These are phyloP conservation scores for Solenodon paradoxus DNA, from an alignment of 2,113 vertebrate genomes.

Conservation along the genomic window DNA sequence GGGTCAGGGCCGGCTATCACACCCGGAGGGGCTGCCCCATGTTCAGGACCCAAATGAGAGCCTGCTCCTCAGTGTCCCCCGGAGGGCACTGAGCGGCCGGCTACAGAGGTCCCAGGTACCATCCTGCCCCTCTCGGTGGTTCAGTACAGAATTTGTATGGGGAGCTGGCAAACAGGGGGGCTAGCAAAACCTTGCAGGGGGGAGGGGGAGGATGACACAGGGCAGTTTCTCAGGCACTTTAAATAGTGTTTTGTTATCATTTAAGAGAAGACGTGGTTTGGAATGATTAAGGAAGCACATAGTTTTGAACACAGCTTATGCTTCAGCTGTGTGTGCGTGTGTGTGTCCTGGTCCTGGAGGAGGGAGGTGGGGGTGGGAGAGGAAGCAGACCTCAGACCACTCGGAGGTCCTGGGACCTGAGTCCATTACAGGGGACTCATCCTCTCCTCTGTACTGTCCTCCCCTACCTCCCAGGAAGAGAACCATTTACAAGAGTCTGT, in stretches of 20 bases:
- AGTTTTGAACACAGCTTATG: not conserved
- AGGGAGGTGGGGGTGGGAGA: not conserved
- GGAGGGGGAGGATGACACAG: too few relatives aligned
- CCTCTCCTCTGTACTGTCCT: not conserved
- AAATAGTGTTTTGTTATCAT: not conserved
- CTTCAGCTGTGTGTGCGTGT: too few relatives aligned
- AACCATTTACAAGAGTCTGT: slow-evolving; percentile 86
- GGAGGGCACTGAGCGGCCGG: too few relatives aligned
- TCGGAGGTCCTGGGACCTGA: not conserved
- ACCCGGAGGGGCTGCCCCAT: too few relatives aligned
- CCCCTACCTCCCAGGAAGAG: slow-evolving; percentile 82
- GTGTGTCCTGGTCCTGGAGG: not conserved
- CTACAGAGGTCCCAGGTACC: not conserved
- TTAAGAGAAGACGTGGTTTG: not conserved
- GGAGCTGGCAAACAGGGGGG: not conserved
- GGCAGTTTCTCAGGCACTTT: too few relatives aligned
- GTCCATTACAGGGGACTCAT: not conserved
- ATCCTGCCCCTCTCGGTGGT: not conserved
- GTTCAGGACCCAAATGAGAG: not conserved
- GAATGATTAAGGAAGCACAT: not conserved
- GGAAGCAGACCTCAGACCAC: not conserved
- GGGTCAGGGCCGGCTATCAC: too few relatives aligned
- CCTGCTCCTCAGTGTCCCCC: not conserved
- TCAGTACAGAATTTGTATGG: not conserved
- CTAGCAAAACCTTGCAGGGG: too few relatives aligned